Conservation (phyloP, 1,140 invertebrate species). For the Neodiprion pinetum region DNA sequence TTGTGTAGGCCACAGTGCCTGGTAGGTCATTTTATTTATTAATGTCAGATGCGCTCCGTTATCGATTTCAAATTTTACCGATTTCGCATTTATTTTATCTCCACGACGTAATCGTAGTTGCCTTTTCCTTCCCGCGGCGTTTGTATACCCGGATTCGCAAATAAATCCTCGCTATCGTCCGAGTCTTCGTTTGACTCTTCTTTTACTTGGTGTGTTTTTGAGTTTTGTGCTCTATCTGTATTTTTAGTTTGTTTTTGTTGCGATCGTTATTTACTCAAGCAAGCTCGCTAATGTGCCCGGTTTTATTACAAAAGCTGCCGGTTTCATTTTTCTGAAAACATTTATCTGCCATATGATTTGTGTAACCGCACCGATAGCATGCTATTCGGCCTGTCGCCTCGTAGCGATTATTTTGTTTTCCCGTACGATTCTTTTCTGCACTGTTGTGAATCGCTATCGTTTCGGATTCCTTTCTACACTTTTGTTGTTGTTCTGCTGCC, state of each 20-base stretch:
- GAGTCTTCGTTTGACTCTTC: slow-evolving; percentile 11
- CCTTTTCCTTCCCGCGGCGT: neutral
- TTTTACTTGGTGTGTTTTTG: slow-evolving; percentile 7
- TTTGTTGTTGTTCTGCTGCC: slow-evolving; percentile 14
- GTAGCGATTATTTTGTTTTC: slow-evolving; percentile 8
- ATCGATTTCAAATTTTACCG: slow-evolving; percentile 12
- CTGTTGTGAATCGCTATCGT: slow-evolving; percentile 1
- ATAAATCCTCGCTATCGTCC: slow-evolving; percentile 10
- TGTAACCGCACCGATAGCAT: slow-evolving; percentile 15
- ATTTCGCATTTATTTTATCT: neutral
- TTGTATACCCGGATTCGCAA: neutral
- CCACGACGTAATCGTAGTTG: slow-evolving; percentile 11
- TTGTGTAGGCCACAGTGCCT: neutral
- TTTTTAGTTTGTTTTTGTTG: neutral
- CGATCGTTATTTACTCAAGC: slow-evolving; percentile 9
- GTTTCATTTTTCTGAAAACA: slow-evolving; percentile 14
- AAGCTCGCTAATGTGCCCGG: slow-evolving; percentile 9
- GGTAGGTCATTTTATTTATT: slow-evolving; percentile 16
- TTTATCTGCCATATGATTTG: slow-evolving; percentile 14
- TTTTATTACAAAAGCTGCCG: slow-evolving; percentile 10
- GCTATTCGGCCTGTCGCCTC: neutral
- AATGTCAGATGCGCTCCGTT: slow-evolving; percentile 16
- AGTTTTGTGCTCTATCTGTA: neutral
- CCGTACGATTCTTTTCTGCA: neutral
- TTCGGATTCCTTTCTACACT: neutral